Evolutionary conservation across 1,140 invertebrate species (phyloP).

Genomic region (Drosophila nebulosa): DNA sequence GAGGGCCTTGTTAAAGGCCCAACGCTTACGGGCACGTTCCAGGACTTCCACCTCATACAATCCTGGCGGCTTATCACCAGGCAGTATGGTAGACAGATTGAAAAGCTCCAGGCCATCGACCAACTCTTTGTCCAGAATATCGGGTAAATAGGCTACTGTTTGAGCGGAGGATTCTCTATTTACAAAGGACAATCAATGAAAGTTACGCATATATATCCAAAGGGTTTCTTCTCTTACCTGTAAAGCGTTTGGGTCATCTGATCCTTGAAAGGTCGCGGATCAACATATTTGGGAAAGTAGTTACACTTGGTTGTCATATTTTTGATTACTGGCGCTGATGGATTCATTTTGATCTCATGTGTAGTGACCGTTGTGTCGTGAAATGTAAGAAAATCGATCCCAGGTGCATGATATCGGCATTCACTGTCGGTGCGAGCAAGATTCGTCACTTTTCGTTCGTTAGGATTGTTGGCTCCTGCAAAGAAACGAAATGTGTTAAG

Average conservation of each 20-base stretch:
- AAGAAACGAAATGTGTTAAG: background rate
- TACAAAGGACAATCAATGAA: background rate
- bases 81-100: slow-evolving; percentile 48
- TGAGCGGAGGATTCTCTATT: slow-evolving; percentile 86
- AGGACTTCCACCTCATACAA: slow-evolving; percentile 68
- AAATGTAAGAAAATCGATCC: slow-evolving; percentile 36
- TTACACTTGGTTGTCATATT: slow-evolving; percentile 46
- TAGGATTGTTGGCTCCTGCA: slow-evolving; percentile 56
- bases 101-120: slow-evolving; percentile 56
- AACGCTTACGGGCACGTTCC: slow-evolving; percentile 71
- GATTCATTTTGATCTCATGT: slow-evolving; percentile 47
- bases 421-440: slow-evolving; percentile 60
- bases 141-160: slow-evolving; percentile 86
- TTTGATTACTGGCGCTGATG: slow-evolving; percentile 11
- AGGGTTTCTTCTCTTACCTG: slow-evolving; percentile 27
- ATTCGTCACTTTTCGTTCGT: slow-evolving; percentile 29
- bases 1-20: slow-evolving; percentile 65
- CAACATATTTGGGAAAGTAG: slow-evolving; percentile 44
- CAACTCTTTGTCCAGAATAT: slow-evolving; percentile 79
- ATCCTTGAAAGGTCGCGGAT: slow-evolving; percentile 39
- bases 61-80: slow-evolving; percentile 55
- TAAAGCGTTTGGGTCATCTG: slow-evolving; percentile 68
- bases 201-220: no score
- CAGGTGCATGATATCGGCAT: slow-evolving; percentile 48
- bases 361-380: slow-evolving; percentile 15